Base-by-base conservation (phyloP, 2,797 vertebrate genomes). In the Meriones psammophilus region DNA sequence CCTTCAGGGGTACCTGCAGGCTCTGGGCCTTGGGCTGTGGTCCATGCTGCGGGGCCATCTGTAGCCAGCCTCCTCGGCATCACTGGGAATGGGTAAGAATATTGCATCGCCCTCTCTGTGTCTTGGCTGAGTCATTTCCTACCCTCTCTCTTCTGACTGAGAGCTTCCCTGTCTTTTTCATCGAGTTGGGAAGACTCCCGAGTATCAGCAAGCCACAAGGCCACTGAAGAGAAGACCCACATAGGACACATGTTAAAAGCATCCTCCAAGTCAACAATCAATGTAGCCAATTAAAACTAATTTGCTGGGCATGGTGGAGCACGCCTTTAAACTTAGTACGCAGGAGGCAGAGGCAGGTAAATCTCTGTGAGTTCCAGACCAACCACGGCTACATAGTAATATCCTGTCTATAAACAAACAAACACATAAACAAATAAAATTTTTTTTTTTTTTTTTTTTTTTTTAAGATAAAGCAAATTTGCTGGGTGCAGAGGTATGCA, bases 111-210 rank as follows among this genome's bases (percentile, higher is more conserved):
- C 28, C 50, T 18, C 54, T 9, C 66, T 2, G 54, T 14, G 58
- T 66, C 50, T 56, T 54, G 4, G 1, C 56, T 18, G 42, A 8
- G 54, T 42, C 26, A 3, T 3, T 22, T 54, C 30, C 73, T 17
- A n/a, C 26, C 15, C 64, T 71, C 26, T 18, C 66, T 26, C 74
- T 94, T 22, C 17, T 50, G 74, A 62, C 58, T 9, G 0, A 12
- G 46, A n/a, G 39, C 5, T 6, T 42, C 39, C 18, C 33, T 0
- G 17, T 5, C 66, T 14, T 60, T 46, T n/a, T 30, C 54, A 1
- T 28, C 0, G 28, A 58, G 39, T 24, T 0, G 7, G 71, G 30
- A 13, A 1, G 85, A 30, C 58, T 60, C 0, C 0, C n/a, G 13
- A 46, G 30, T 20, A 0, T 42, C 64, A 9, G 54, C 62, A 14